These are phyloP conservation scores for Eulemur albifrons DNA, from an alignment of 2,797 vertebrate species.

Conservation along the genomic window DNA sequence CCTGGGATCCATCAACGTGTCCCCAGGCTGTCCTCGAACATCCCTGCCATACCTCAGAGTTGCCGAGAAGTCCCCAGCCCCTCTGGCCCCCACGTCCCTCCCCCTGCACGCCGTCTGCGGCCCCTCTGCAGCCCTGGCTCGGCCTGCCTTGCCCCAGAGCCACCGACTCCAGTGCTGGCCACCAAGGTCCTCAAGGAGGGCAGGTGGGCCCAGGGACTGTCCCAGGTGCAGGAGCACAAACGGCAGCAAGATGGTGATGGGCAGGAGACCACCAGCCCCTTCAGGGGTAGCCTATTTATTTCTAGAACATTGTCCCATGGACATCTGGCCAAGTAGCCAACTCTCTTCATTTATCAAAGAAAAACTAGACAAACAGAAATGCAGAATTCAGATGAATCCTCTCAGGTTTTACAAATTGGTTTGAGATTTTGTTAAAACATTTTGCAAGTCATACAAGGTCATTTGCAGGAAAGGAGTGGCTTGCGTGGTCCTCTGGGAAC, in stretches of 20 bases:
- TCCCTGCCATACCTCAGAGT: neutral
- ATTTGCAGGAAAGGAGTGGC: fast-evolving
- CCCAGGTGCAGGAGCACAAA: neutral
- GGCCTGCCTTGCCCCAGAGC: neutral
- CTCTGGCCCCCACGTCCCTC: neutral
- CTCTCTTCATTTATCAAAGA: neutral
- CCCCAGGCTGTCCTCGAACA: neutral
- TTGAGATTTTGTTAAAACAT: neutral
- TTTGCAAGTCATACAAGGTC: neutral
- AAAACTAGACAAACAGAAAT: neutral
- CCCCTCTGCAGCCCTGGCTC: neutral
- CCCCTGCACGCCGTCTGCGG: fast-evolving
- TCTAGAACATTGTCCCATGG: no score
- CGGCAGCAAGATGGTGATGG: fast-evolving
- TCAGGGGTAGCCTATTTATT: fast-evolving
- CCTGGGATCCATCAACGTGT: neutral
- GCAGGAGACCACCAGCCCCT: fast-evolving
- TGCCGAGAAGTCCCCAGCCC: fast-evolving
- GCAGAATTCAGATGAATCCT: neutral
- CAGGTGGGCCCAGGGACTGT: fast-evolving
- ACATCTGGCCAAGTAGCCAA: neutral
- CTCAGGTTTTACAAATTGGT: neutral
- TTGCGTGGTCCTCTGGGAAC: fast-evolving
- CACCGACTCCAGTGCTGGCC: fast-evolving
- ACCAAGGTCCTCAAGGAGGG: no score